phyloP scores from a whole-genome alignment of 2,113 vertebrate genomes.

The Genyomyrus donnyi region DNA sequence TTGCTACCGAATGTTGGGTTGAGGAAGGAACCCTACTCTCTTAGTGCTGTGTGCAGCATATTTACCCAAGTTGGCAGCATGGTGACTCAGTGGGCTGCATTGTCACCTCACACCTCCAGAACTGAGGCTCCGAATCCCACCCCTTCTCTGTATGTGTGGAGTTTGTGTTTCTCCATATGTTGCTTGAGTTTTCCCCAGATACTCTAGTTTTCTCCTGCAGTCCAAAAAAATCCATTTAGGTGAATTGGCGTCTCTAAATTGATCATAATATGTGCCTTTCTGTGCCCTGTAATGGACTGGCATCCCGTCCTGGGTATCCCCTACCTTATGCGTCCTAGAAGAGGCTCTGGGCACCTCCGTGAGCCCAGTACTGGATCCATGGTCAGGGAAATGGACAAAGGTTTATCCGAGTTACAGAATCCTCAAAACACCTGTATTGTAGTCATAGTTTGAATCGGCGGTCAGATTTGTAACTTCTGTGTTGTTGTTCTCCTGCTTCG shows the following conservation, averaged over 20 bases:
- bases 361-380: neutral
- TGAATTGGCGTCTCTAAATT: neutral
- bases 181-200: neutral
- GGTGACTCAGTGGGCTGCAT: neutral
- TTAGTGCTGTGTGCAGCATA: neutral
- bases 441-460: neutral
- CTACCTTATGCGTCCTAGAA: neutral
- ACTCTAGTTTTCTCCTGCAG: neutral
- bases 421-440: neutral
- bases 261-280: neutral
- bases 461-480: neutral
- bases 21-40: neutral
- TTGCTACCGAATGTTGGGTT: neutral
- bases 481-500: neutral
- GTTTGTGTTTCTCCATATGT: neutral
- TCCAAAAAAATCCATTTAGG: neutral
- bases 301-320: neutral
- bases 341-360: neutral
- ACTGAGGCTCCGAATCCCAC: neutral
- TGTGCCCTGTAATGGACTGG: neutral
- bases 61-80: neutral
- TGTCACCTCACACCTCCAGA: neutral
- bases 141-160: neutral
- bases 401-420: neutral
- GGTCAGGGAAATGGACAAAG: neutral